A percentile compares a stretch with the other conserved stretches of the same genome.
phyloP scores from a whole-genome alignment of 2,888 invertebrate species.

The Xestia xanthographa region DNA sequence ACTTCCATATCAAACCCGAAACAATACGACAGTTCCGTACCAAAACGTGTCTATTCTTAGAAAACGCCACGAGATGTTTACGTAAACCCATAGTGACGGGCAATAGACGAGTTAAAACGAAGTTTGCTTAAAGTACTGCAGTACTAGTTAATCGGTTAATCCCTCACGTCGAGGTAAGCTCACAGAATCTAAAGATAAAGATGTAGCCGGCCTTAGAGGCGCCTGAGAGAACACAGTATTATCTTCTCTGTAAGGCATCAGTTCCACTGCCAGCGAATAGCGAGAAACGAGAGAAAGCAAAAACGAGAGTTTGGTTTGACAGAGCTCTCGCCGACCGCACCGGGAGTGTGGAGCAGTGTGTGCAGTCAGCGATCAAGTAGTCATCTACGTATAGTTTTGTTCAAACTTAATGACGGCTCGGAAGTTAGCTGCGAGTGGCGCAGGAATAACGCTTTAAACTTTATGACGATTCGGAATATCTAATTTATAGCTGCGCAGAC shows the following conservation, averaged over 20 bases:
- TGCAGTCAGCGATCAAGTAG: background rate
- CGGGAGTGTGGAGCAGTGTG: too few relatives aligned
- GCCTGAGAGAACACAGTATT: slow-evolving; percentile 67
- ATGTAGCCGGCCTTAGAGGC: slow-evolving; percentile 72
- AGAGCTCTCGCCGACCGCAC: background rate
- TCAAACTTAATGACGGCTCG: too few relatives aligned
- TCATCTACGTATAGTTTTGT: background rate
- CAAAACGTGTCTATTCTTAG: slow-evolving; percentile 51
- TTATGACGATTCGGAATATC: too few relatives aligned
- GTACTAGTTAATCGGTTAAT: slow-evolving; percentile 84
- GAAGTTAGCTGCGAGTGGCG: too few relatives aligned
- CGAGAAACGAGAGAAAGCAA: background rate
- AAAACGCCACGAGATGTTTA: slow-evolving; percentile 59
- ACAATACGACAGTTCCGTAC: slow-evolving; percentile 30
- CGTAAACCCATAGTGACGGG: slow-evolving; percentile 60
- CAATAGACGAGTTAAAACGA: slow-evolving; percentile 71
- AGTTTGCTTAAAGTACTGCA: slow-evolving; percentile 67
- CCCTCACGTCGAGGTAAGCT: slow-evolving; percentile 79
- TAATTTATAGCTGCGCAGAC: too few relatives aligned
- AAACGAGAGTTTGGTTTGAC: background rate
- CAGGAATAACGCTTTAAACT: too few relatives aligned
- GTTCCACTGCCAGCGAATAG: background rate
- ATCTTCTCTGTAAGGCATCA: slow-evolving; percentile 60
- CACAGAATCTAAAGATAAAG: slow-evolving; percentile 79
- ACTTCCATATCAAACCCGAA: slow-evolving; percentile 15